phyloP scores from a whole-genome alignment of 2,113 vertebrate species.

The Acinonyx jubatus region DNA sequence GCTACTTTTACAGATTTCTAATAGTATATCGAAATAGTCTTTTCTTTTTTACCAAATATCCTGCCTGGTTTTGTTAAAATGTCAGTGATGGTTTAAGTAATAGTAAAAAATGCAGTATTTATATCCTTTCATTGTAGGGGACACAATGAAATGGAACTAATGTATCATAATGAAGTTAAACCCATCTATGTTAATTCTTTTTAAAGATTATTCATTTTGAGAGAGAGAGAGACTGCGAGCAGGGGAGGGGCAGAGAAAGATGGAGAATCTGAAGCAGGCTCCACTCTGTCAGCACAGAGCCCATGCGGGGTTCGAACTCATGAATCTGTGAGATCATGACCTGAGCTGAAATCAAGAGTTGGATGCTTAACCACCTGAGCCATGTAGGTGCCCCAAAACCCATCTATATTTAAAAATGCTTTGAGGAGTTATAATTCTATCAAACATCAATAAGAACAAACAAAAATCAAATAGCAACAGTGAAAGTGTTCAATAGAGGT shows the following conservation, averaged over 20 bases:
- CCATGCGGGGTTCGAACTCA: too few species aligned
- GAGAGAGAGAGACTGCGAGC: too few species aligned
- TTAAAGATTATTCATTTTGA: too few species aligned
- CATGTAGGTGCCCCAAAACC: too few species aligned
- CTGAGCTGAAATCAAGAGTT: too few species aligned
- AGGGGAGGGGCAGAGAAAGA: too few species aligned
- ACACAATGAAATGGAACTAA: neutral
- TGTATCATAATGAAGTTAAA: neutral
- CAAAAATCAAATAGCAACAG: neutral
- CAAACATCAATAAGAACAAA: neutral
- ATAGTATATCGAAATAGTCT: neutral
- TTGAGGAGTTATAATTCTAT: neutral
- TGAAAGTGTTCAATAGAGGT: neutral
- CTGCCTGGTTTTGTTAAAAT: neutral
- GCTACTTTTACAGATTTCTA: neutral
- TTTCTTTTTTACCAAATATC: neutral
- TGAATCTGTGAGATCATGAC: too few species aligned
- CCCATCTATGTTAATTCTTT: neutral
- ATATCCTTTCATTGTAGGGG: neutral
- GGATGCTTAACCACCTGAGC: too few species aligned
- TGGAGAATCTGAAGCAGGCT: too few species aligned
- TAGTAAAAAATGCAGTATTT: neutral
- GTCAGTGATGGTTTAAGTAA: neutral
- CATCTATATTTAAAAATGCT: neutral
- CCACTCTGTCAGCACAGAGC: too few species aligned